Evolutionary conservation across 2,888 invertebrate genomes (phyloP).

Genomic region (Drosophila peninsularis): DNA sequence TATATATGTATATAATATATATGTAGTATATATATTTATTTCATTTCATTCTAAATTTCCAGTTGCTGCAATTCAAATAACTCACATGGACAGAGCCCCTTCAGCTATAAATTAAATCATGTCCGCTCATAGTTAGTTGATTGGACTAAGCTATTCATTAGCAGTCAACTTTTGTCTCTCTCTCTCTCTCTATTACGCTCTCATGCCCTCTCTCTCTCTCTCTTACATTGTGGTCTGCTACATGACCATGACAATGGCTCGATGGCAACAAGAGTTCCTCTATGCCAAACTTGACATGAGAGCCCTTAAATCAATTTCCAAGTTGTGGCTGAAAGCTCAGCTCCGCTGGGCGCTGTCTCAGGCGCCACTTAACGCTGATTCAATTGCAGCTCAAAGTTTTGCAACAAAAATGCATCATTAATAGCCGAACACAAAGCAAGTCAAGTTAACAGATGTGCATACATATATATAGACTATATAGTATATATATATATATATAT

Average conservation of each 20-base stretch:
- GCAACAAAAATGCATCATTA: constrained; percentile 56
- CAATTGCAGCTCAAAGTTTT: constrained; percentile 47
- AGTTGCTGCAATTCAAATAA: too few species aligned
- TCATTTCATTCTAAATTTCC: too few species aligned
- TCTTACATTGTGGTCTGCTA: not conserved
- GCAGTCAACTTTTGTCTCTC: not conserved
- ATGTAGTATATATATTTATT: too few species aligned
- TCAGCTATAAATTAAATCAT: not conserved
- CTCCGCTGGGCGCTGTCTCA: constrained; percentile 6
- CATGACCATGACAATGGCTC: constrained; percentile 53
- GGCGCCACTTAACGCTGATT: constrained; percentile 35
- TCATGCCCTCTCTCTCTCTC: not conserved
- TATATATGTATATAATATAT: too few species aligned
- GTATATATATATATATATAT: not conserved
- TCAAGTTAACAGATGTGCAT: constrained; percentile 12
- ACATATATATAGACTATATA: not conserved
- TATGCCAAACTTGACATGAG: constrained; percentile 42
- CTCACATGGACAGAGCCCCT: too few species aligned
- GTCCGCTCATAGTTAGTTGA: not conserved
- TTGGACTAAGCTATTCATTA: constrained; percentile 1
- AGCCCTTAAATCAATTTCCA: constrained; percentile 61
- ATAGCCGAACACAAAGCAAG: constrained; percentile 52
- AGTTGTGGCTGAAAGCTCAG: constrained; percentile 34
- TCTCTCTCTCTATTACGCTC: not conserved
- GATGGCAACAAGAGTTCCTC: constrained; percentile 41